A percentile compares a stretch with the other conserved stretches of the same genome.
phyloP scores from a whole-genome alignment of 2,797 vertebrate species.

The Gobio occitaniae region DNA sequence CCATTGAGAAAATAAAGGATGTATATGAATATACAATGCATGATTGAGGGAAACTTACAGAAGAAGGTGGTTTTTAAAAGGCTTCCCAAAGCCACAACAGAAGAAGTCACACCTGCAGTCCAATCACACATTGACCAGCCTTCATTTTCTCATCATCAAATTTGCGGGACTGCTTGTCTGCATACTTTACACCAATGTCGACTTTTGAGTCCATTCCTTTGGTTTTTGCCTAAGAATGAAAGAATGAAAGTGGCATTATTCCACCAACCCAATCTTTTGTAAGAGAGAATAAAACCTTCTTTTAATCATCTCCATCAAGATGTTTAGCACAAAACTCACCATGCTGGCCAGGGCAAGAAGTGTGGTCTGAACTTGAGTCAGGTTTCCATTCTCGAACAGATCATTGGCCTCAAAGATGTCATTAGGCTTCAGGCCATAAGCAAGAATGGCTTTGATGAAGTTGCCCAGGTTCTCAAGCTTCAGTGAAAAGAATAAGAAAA shows the following conservation, averaged over 20 bases:
- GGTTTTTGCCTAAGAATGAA: conserved; percentile 80
- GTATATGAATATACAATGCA: background rate
- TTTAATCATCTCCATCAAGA: background rate
- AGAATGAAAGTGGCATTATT: background rate
- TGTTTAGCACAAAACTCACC: conserved; percentile 71
- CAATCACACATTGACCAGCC: conserved; percentile 89
- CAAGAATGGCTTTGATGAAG: conserved; percentile 89
- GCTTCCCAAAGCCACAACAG: background rate
- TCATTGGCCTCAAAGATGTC: conserved; percentile 92
- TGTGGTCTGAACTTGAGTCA: conserved; percentile 89
- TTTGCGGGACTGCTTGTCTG: conserved; percentile 85
- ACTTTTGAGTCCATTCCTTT: conserved; percentile 86
- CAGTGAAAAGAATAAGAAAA: conserved; percentile 21
- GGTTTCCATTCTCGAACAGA: conserved; percentile 89
- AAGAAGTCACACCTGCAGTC: conserved; percentile 79
- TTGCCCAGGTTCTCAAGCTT: conserved; percentile 90
- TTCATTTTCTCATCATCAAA: conserved; percentile 87
- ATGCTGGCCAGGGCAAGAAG: conserved; percentile 85
- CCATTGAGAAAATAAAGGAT: background rate
- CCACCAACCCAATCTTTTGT: background rate
- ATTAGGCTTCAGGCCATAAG: conserved; percentile 87
- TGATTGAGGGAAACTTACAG: background rate
- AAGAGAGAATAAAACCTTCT: background rate
- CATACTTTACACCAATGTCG: conserved; percentile 89
- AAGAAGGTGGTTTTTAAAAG: background rate